Percentiles rank a stretch among this genome's conserved stretches.
These are phyloP conservation scores for Hiodon alosoides DNA, from an alignment of 2,113 vertebrate species.

Conservation along the genomic window DNA sequence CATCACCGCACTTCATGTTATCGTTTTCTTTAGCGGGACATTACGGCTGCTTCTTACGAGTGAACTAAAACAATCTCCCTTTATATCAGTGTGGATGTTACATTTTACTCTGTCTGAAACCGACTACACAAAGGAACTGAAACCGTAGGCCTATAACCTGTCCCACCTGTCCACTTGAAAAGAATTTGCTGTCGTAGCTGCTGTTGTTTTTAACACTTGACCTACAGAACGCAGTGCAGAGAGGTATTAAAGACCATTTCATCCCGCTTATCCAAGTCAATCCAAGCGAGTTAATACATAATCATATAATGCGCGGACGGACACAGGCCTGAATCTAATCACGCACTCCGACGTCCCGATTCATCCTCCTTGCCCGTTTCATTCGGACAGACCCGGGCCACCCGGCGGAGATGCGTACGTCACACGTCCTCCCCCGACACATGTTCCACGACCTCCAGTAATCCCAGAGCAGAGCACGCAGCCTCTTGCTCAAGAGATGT, in stretches of 20 bases:
- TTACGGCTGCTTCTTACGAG: no score
- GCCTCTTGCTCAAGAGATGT: no score
- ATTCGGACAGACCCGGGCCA: no score
- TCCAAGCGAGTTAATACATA: not conserved
- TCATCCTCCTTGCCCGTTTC: not conserved
- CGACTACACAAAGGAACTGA: not conserved
- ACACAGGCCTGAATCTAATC: not conserved
- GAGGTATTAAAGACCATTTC: not conserved
- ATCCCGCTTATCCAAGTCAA: conserved; percentile 3
- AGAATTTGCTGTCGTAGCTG: not conserved
- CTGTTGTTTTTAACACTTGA: not conserved
- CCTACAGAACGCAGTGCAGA: not conserved
- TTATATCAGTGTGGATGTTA: no score
- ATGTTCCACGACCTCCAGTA: no score
- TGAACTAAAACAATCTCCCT: no score
- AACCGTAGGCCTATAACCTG: not conserved
- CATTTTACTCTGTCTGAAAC: not conserved
- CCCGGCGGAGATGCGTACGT: no score
- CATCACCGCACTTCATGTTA: no score
- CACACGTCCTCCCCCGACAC: no score
- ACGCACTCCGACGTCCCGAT: not conserved
- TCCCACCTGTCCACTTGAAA: not conserved
- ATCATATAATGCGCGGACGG: not conserved
- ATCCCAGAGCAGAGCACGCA: no score
- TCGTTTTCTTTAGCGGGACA: no score